These are phyloP conservation scores for Xanthia icteritia DNA, from an alignment of 2,888 invertebrate genomes.

Conservation along the genomic window DNA sequence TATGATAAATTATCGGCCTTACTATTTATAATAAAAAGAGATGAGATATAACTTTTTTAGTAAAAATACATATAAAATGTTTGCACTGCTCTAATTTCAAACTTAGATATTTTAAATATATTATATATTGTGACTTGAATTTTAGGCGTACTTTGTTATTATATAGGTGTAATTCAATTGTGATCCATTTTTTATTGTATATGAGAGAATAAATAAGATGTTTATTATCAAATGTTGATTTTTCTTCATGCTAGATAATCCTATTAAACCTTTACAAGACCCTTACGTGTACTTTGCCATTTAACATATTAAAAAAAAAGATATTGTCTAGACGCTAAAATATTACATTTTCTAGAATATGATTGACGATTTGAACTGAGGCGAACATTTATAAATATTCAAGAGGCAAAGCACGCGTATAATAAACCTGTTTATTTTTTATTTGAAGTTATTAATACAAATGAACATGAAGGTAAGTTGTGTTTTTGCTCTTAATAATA, in stretches of 20 bases:
- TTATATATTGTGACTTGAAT: slow-evolving; percentile 63
- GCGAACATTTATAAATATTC: slow-evolving; percentile 16
- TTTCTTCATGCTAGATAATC: slow-evolving; percentile 58
- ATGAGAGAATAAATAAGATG: slow-evolving; percentile 74
- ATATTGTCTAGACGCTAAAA: background rate
- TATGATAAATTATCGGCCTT: slow-evolving; percentile 60
- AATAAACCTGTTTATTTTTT: slow-evolving; percentile 20
- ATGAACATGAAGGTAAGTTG: slow-evolving; percentile 72
- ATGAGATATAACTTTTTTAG: slow-evolving; percentile 1
- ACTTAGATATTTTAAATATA: slow-evolving; percentile 49
- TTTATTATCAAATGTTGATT: slow-evolving; percentile 67
- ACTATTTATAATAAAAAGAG: slow-evolving; percentile 16
- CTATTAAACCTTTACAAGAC: slow-evolving; percentile 13
- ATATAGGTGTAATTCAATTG: slow-evolving; percentile 69
- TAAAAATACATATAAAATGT: slow-evolving; percentile 25
- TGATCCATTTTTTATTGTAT: slow-evolving; percentile 73
- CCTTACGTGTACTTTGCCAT: slow-evolving; percentile 38
- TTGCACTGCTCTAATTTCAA: slow-evolving; percentile 45
- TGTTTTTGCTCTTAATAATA: slow-evolving; percentile 69
- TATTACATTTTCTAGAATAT: background rate
- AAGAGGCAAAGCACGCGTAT: slow-evolving; percentile 50
- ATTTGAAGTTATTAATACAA: slow-evolving; percentile 38
- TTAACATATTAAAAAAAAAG: background rate
- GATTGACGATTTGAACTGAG: background rate
- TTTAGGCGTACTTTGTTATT: slow-evolving; percentile 59